phyloP scores from a whole-genome alignment of 2,797 vertebrate genomes.

The Neosilurus mollespiculum region DNA sequence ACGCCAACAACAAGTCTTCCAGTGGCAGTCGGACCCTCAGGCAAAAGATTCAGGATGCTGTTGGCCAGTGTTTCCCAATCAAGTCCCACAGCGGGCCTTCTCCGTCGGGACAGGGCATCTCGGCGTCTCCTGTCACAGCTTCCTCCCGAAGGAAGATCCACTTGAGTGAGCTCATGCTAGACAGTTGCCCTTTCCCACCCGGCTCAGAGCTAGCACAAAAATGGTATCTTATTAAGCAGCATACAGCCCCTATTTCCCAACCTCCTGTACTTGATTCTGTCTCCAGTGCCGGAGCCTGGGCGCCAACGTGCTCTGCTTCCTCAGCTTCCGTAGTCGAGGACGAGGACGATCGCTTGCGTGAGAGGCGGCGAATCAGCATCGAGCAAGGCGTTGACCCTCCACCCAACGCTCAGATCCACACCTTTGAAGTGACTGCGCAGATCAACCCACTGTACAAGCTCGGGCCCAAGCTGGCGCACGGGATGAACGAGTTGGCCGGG shows the following conservation, averaged over 20 bases:
- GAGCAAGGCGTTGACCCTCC: conserved; percentile 83
- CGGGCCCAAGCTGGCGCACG: conserved; percentile 81
- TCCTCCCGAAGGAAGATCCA: conserved; percentile 80
- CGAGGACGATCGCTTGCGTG: conserved; percentile 79
- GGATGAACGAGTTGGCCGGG: conserved; percentile 76
- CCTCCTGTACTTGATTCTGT: conserved; percentile 68
- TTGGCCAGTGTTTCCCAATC: conserved; percentile 84
- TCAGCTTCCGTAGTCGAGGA: conserved; percentile 69
- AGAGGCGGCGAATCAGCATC: conserved; percentile 80
- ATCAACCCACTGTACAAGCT: conserved; percentile 80
- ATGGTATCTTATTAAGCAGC: conserved; percentile 85
- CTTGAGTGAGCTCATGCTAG: conserved; percentile 83
- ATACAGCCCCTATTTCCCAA: conserved; percentile 80
- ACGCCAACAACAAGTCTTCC: conserved; percentile 68
- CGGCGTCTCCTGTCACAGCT: conserved; percentile 40
- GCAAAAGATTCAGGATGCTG: conserved; percentile 83
- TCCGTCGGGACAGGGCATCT: conserved; percentile 32
- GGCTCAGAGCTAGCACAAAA: conserved; percentile 83
- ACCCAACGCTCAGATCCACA: conserved; percentile 82
- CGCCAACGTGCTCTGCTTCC: conserved; percentile 52
- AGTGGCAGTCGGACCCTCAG: conserved; percentile 72
- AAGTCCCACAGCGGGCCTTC: conserved; percentile 65
- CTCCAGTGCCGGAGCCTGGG: conserved; percentile 23
- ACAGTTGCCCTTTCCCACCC: conserved; percentile 80
- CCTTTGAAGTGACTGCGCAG: conserved; percentile 80